These are phyloP conservation scores for Caenorhabditis virilis DNA, from an alignment of 2,888 invertebrate species.

Conservation along the genomic window DNA sequence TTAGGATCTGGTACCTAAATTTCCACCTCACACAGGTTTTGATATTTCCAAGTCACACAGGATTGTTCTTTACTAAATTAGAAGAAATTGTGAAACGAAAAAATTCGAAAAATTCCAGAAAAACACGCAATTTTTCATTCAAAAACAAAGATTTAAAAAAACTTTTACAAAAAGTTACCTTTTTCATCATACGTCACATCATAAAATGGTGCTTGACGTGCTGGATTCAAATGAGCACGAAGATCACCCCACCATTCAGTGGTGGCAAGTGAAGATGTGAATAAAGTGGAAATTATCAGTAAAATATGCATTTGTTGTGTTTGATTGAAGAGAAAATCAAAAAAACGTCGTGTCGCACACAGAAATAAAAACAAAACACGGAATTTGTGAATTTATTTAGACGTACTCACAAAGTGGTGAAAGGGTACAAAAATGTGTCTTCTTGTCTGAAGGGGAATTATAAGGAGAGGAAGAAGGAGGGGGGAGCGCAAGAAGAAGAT, in stretches of 20 bases:
- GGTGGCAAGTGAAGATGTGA: constrained; percentile 38
- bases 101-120: neutral
- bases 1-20: no score
- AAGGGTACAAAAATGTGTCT: no score
- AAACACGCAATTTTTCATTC: neutral
- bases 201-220: constrained; percentile 61
- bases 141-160: no score
- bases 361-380: no score
- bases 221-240: constrained; percentile 65
- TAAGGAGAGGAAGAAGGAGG: no score
- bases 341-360: no score
- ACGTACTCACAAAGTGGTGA: neutral
- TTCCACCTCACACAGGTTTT: no score
- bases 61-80: neutral
- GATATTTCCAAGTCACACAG: no score
- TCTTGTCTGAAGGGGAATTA: no score
- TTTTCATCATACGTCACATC: constrained; percentile 67
- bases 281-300: constrained; percentile 6
- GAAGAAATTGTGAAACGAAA: neutral
- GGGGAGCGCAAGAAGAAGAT: no score
- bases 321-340: no score
- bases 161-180: constrained; percentile 47
- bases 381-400: no score
- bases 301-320: neutral
- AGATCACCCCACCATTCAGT: constrained; percentile 68